These are phyloP conservation scores for Papilio protenor DNA, from an alignment of 2,888 invertebrate species.

Conservation along the genomic window DNA sequence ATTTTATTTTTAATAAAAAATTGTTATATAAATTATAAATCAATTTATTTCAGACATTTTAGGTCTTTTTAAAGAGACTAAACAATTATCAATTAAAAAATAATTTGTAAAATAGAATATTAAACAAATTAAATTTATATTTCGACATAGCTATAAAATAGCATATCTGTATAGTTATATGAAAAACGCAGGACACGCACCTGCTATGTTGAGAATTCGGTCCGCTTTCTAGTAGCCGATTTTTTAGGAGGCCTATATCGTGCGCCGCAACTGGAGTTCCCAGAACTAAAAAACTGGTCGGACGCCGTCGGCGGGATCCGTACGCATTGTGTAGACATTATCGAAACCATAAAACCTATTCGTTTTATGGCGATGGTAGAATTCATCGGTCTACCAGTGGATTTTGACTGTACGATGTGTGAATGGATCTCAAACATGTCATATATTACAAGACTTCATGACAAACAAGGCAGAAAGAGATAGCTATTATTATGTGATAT, in stretches of 20 bases:
- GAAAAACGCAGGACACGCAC: constrained; percentile 30
- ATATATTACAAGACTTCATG: not conserved
- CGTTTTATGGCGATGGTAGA: constrained; percentile 11
- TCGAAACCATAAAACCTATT: constrained; percentile 21
- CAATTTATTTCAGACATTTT: no score
- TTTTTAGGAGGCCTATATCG: constrained; percentile 64
- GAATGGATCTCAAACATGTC: not conserved
- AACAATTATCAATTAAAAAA: no score
- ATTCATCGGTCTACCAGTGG: not conserved
- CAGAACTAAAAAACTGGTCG: constrained; percentile 51
- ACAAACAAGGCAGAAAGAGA: not conserved
- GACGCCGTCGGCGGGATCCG: constrained; percentile 35
- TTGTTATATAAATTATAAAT: no score
- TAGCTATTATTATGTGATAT: not conserved
- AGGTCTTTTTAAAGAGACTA: no score
- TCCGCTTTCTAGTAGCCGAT: constrained; percentile 46
- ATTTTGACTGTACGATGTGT: constrained; percentile 2
- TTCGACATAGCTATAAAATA: constrained; percentile 18
- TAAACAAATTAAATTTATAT: not conserved
- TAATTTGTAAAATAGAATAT: not conserved
- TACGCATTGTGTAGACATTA: constrained; percentile 26
- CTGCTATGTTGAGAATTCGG: constrained; percentile 37
- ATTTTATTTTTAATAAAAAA: no score
- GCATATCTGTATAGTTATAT: constrained; percentile 26
- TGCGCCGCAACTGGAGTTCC: constrained; percentile 57